phyloP scores from a whole-genome alignment of 2,113 vertebrate species.

The Phoenicopterus ruber region DNA sequence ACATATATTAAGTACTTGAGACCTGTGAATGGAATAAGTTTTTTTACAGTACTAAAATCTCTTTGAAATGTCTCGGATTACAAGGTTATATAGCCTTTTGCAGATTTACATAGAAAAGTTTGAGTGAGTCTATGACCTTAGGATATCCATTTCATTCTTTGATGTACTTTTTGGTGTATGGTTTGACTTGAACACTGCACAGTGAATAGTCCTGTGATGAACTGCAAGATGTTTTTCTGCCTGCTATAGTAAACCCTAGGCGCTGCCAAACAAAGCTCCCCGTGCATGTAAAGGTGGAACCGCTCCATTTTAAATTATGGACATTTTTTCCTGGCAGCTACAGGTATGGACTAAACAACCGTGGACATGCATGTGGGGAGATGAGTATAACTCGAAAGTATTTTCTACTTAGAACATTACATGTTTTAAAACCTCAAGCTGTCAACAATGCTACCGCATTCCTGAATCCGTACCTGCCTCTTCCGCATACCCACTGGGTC shows the following conservation, averaged over 20 bases:
- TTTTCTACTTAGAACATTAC: background rate
- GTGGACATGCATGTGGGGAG: fast-evolving
- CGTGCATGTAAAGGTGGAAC: fast-evolving
- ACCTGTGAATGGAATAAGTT: background rate
- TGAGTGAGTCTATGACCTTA: background rate
- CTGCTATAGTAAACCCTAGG: background rate
- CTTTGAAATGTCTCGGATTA: background rate
- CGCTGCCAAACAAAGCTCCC: background rate
- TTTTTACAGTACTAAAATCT: background rate
- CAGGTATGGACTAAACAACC: background rate
- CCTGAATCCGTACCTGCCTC: background rate
- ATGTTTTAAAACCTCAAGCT: background rate
- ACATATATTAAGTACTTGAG: background rate
- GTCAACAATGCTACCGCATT: background rate
- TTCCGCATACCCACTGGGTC: background rate
- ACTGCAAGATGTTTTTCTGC: background rate
- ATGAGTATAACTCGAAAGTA: background rate
- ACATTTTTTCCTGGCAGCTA: background rate
- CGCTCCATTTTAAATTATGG: background rate
- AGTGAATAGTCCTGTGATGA: background rate
- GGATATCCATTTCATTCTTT: background rate
- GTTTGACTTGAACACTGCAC: background rate
- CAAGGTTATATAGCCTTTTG: background rate
- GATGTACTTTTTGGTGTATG: background rate
- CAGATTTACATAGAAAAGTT: background rate